Conservation (phyloP, 2,888 invertebrate species). For the Dusona sp. region DNA sequence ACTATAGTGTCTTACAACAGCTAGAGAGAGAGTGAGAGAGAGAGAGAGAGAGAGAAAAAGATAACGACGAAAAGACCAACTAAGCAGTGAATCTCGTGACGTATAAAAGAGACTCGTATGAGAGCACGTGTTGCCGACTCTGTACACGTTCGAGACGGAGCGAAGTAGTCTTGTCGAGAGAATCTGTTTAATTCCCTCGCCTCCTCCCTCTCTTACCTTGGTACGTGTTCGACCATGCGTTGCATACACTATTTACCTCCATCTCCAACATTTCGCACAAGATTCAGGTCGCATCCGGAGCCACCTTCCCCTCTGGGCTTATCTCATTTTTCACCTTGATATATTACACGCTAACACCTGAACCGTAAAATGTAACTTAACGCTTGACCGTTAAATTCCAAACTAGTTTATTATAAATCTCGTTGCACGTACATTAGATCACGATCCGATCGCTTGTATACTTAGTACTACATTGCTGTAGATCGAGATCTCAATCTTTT, state of each 20-base stretch:
- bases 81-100: constrained; percentile 56
- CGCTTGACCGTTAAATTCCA: constrained; percentile 61
- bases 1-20: constrained; percentile 25
- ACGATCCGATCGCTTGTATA: constrained; percentile 41
- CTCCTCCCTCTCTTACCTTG: constrained; percentile 13
- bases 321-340: constrained; percentile 60
- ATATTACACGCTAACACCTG: constrained; percentile 64
- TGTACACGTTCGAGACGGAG: constrained; percentile 36
- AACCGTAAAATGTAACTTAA: constrained; percentile 63
- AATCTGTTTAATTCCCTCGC: constrained; percentile 56
- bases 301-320: constrained; percentile 55
- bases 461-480: constrained; percentile 48
- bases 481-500: constrained; percentile 57
- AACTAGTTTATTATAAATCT: constrained; percentile 54
- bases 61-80: constrained; percentile 58
- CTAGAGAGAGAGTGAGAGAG: neutral
- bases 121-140: constrained; percentile 34
- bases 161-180: constrained; percentile 49
- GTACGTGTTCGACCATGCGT: constrained; percentile 60
- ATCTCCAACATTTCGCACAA: constrained; percentile 58
- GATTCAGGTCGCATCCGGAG: constrained; percentile 62
- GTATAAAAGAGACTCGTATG: constrained; percentile 37
- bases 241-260: constrained; percentile 60
- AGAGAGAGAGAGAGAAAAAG: constrained; percentile 28
- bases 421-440: constrained; percentile 47